Evolutionary conservation across 2,888 invertebrate genomes (phyloP), one percentile per base, ranked within the genome.

Genomic region (Lepidocyrtinus sp.): DNA sequence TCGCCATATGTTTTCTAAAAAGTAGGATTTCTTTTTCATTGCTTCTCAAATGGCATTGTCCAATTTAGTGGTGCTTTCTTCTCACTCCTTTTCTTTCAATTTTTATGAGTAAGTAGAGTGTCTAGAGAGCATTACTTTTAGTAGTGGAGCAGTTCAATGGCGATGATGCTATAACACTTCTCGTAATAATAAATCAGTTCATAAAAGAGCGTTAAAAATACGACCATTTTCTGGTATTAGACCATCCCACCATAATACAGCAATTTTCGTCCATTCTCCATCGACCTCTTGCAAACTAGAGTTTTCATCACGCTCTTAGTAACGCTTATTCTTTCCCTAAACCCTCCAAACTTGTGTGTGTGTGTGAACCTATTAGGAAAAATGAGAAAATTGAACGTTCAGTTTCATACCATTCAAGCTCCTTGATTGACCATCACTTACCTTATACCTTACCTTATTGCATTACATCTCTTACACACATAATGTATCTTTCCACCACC

Each of bases 181-280:
- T 71, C 77, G 36, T 36, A 36, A 77, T 65, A 71, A 77, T 77
- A 77, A 77, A 77, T 77, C 77, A 77, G 77, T 71, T 71, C 71
- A 77, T 77, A 77, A 71, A 71, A 65, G 59, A 36, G 71, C 46
- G 63, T 22, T 59, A 69, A 62, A n/a, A 70, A 75, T 68, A 50
- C 63, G 27, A 21, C 19, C 21, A 25, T 68, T 45, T 61, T 68
- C 45, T 1, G 19, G 12, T 36, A 36, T 36, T 61, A 45, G 15
- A 50, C 50, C 59, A 45, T 46, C 2, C 17, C 17, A 17, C 68
- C 15, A 19, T 69, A 21, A 19, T 24, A 22, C 3, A 69, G 19
- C 25, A 24, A 63, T 15, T 26, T 25, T 55, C 55, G 19, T 24
- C 7, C 17, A 24, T 55, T 7, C 24, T 9, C 26, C 5, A 45